These are phyloP conservation scores for Drosophila ercepeae DNA, from an alignment of 1,140 invertebrate species.

Conservation along the genomic window DNA sequence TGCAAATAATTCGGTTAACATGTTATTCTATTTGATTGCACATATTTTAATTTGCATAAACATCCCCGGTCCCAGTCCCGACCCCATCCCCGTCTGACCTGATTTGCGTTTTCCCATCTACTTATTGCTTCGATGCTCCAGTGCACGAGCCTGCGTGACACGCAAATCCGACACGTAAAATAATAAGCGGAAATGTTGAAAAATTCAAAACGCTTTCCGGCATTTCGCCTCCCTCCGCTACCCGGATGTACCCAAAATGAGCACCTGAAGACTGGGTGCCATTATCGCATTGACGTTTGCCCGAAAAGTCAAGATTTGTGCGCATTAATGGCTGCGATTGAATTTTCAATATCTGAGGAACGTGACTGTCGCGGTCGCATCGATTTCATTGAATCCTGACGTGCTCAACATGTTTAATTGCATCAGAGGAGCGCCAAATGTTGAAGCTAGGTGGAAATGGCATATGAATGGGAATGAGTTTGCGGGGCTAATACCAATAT, in stretches of 20 bases:
- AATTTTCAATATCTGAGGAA: constrained; percentile 79
- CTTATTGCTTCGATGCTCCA: constrained; percentile 23
- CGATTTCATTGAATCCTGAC: constrained; percentile 76
- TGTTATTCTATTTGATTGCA: constrained; percentile 66
- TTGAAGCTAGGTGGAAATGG: not conserved
- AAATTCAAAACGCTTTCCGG: constrained; percentile 76
- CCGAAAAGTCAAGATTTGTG: constrained; percentile 74
- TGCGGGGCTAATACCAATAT: constrained; percentile 1
- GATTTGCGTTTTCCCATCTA: constrained; percentile 1
- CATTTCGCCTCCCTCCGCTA: not conserved
- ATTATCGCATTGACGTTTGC: constrained; percentile 75
- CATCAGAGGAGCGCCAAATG: not conserved
- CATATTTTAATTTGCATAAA: constrained; percentile 73
- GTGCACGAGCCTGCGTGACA: constrained; percentile 59
- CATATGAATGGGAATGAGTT: not conserved
- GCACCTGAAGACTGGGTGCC: constrained; percentile 43
- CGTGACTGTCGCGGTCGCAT: constrained; percentile 64
- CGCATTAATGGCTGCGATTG: constrained; percentile 75
- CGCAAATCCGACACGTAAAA: constrained; percentile 76
- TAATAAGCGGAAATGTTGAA: constrained; percentile 83
- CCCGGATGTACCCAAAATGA: constrained; percentile 14
- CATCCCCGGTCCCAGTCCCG: constrained; percentile 11
- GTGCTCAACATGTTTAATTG: constrained; percentile 79
- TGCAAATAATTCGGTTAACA: constrained; percentile 67
- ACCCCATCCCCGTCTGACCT: not conserved